Base-by-base conservation (phyloP, 2,113 vertebrate species). In the Cephalopterus ornatus region DNA sequence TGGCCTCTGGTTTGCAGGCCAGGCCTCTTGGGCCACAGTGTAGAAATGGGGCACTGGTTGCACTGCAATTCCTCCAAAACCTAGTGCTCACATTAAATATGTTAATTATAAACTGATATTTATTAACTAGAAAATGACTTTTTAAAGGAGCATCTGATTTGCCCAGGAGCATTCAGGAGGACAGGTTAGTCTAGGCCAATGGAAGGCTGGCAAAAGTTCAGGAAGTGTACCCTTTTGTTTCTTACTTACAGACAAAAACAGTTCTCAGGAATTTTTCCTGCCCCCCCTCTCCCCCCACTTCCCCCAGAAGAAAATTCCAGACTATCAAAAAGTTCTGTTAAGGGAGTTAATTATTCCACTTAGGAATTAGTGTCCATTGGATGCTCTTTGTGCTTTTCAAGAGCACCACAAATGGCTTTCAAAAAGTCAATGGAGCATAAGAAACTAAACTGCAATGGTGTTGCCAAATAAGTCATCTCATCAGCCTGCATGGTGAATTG, bases 281-380 rank as follows among this genome's bases (percentile, higher is more conserved):
- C 28, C 21, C 8, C 44, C 53, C 41, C 39, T 8, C 21, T 23
- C 5, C 22, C 23, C 52, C 14, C 37, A 20, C 9, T 27, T 37
- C 72, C 15, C 56, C 52, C 42, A 9, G 53, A 72, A 91, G 61
- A 66, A 95, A 95, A 95, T 93, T 95, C 76, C 91, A 90, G 83
- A 72, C 65, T 78, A 93, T 92, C 83, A 89, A 33, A 83, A 94
- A 94, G 42, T 92, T 96, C 90, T 78, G 71, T 79, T 85, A 84
- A 84, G 24, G 72, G 65, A 95, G 87, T 86, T 93, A 95, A 94
- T 93, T 93, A 92, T 91, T 92, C 88, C 74, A 87, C 82, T 95
- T 75, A 73, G 59, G 85, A 96, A 95, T 88, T 72, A 91, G 77
- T 62, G 65, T 65, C 86, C 67, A 93, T 35, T 81, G 93, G 83